A percentile compares a stretch with the other conserved stretches of the same genome.
Conservation (phyloP, 2,888 invertebrate genomes). For the Adelognathus sp. region DNA sequence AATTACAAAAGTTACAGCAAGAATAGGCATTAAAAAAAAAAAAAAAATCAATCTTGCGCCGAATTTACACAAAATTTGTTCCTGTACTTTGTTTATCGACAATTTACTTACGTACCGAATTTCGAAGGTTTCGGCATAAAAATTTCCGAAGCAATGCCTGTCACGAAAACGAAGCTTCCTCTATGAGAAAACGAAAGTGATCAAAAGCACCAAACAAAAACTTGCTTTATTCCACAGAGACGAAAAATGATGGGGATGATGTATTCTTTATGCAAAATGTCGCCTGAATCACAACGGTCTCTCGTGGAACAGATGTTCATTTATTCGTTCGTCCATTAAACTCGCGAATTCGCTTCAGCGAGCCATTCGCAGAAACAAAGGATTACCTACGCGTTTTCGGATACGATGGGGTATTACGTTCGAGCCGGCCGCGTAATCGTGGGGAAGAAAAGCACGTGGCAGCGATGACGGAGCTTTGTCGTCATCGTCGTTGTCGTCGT, state of each 20-base stretch:
- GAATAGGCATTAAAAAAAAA: too few species aligned
- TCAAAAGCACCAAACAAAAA: too few species aligned
- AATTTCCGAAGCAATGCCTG: too few species aligned
- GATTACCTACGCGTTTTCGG: background rate
- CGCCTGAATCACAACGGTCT: background rate
- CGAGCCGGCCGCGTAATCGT: slow-evolving; percentile 6
- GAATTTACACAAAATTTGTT: too few species aligned
- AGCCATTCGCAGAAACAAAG: background rate
- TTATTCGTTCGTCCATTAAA: background rate
- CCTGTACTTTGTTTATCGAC: too few species aligned
- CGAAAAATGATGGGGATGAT: background rate
- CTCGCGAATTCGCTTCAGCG: background rate
- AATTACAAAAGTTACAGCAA: too few species aligned
- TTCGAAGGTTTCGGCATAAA: too few species aligned
- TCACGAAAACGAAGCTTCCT: too few species aligned
- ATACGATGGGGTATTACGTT: background rate
- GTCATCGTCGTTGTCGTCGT: slow-evolving; percentile 3
- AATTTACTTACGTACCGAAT: too few species aligned
- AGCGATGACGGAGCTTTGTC: slow-evolving; percentile 14
- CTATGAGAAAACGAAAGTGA: too few species aligned
- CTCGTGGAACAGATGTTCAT: background rate
- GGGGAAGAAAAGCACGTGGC: slow-evolving; percentile 8
- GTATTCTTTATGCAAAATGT: background rate
- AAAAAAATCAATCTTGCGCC: too few species aligned
- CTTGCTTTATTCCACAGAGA: too few species aligned